Base-by-base conservation (phyloP, 1,140 invertebrate species). In the Venustaconcha ellipsiformis region DNA sequence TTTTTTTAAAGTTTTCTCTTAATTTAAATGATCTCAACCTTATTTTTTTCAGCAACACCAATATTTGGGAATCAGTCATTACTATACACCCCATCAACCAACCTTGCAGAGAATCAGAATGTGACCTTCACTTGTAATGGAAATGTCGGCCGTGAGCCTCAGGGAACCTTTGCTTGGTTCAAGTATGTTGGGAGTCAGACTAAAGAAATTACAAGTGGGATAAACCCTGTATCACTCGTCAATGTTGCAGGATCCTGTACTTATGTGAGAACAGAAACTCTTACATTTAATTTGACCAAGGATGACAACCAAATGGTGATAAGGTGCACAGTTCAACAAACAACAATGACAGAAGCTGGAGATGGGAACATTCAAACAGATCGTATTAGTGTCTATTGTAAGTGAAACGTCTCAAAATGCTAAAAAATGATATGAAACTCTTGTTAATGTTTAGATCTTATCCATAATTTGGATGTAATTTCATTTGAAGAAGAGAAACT, bases 101-200 rank as follows among this genome's bases (percentile, higher is more conserved):
- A 62, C 72, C 20, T 74, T 17, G 66, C 48, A 0, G 65, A 67
- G 14, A 48, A 58, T 60, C 65, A 74, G 17, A n/a, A 48, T 14
- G 72, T 74, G 8, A 23, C n/a, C 15, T 74, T 74, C 62, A 59
- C 65, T 4, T 74, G 72, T 56, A 26, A 18, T 26, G 72, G 72
- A 8, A 66, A 68, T 74, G 72, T 74, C 17, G 72, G 72, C 13
- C 55, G 55, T 55, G 66, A 74, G 18, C 72, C 72, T 20, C 37
- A 58, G 48, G 72, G 72, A 14, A 26, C 48, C 4, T 37, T 74
- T 5, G 30, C 23, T 26, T 74, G 72, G 66, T 74, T 60, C 57
- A 67, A 74, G 30, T 74, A 60, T 58, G 17, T 67, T 14, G 56
- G 20, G 1, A 55, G 60, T 48, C 48, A 66, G 30, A 37, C 64